Percentiles rank a stretch among this genome's conserved stretches.
Conservation (phyloP, 1,140 invertebrate genomes). For the Pseudomyrmex cubaensis region DNA sequence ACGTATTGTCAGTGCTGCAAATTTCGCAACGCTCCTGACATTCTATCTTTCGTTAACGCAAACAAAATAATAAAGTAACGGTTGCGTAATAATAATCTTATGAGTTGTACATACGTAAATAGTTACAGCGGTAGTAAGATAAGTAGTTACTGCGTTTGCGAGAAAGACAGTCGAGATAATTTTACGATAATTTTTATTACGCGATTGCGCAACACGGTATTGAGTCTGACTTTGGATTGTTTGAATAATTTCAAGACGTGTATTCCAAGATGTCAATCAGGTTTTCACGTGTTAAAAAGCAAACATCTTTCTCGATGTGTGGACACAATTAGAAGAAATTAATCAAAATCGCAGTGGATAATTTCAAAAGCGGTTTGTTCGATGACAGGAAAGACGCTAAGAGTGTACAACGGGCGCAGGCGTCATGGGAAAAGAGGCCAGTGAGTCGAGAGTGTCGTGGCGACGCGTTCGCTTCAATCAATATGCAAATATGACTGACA, state of each 20-base stretch:
- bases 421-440: slow-evolving; percentile 76
- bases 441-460: slow-evolving; percentile 77
- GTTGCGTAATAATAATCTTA: slow-evolving; percentile 25
- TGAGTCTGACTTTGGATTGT: too few species aligned
- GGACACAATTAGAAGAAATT: neutral
- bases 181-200: too few species aligned
- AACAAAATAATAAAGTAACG: slow-evolving; percentile 40
- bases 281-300: neutral
- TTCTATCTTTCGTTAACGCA: slow-evolving; percentile 21
- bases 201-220: neutral
- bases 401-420: slow-evolving; percentile 56
- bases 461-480: slow-evolving; percentile 82
- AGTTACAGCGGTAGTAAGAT: neutral
- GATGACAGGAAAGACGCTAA: slow-evolving; percentile 53
- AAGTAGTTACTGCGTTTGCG: too few species aligned
- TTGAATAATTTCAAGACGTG: too few species aligned
- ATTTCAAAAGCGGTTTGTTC: neutral
- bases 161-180: neutral
- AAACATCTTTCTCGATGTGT: neutral
- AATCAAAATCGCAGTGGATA: neutral
- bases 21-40: slow-evolving; percentile 36
- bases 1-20: slow-evolving; percentile 9
- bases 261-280: too few species aligned
- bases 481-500: slow-evolving; percentile 85
- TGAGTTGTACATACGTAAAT: slow-evolving; percentile 7